A percentile compares a stretch with the other conserved stretches of the same genome.
Evolutionary conservation across 2,113 vertebrate species (phyloP).

Genomic region (Leptodactylus fuscus): DNA sequence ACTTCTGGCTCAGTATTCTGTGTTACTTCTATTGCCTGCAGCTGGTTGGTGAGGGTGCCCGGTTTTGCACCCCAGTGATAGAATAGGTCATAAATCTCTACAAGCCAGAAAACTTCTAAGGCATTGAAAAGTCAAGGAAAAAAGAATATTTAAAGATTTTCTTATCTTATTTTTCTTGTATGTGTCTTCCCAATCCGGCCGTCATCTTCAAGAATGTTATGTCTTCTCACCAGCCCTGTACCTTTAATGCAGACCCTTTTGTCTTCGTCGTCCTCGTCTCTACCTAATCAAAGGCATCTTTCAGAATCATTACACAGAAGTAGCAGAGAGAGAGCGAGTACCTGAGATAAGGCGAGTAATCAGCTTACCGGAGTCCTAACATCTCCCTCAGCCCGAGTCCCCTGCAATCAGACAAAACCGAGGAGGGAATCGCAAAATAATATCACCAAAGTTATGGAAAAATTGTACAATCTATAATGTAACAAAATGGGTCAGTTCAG

Average conservation of each 20-base stretch:
- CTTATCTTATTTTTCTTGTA: not conserved
- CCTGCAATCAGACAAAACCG: constrained; percentile 52
- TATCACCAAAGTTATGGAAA: constrained; percentile 51
- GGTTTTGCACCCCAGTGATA: too few species aligned
- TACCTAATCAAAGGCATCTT: constrained; percentile 58
- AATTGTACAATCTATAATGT: constrained; percentile 56
- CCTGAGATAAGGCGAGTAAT: constrained; percentile 58
- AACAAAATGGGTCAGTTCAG: constrained; percentile 53
- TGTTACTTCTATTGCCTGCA: too few species aligned
- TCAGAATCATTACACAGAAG: constrained; percentile 60
- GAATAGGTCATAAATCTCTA: too few species aligned
- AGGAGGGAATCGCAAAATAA: constrained; percentile 49
- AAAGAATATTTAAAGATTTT: not conserved
- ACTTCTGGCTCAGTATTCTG: too few species aligned
- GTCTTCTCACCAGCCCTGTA: not conserved
- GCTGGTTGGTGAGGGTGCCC: too few species aligned
- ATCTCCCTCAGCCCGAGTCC: constrained; percentile 46
- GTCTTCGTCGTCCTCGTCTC: not conserved
- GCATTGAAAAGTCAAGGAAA: too few species aligned
- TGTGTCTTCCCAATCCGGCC: not conserved
- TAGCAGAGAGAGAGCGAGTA: constrained; percentile 43
- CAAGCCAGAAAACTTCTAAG: too few species aligned
- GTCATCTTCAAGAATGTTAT: not conserved
- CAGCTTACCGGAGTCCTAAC: constrained; percentile 57
- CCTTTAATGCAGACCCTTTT: constrained; percentile 36